Evolutionary conservation across 2,888 invertebrate species (phyloP).

Genomic region (Aelia acuminata): DNA sequence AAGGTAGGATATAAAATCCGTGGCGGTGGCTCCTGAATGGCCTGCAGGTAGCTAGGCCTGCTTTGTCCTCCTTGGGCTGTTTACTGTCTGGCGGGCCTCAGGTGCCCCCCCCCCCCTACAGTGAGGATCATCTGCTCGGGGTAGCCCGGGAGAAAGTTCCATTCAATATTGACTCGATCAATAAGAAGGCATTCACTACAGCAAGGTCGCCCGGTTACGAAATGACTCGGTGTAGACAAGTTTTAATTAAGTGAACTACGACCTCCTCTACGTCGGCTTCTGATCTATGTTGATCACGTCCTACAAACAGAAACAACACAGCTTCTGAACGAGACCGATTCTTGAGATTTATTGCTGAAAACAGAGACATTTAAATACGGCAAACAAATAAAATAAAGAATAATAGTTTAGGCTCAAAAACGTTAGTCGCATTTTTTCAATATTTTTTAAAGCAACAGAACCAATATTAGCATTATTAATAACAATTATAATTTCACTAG

Average conservation of each 20-base stretch:
- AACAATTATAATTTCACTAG: no score
- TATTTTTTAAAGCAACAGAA: no score
- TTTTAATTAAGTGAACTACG: slow-evolving; percentile 46
- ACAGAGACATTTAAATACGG: not conserved
- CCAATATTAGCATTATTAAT: no score
- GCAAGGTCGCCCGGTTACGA: slow-evolving; percentile 44
- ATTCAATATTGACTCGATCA: slow-evolving; percentile 47
- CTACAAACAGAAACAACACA: not conserved
- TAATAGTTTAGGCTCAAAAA: no score
- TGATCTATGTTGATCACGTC: slow-evolving; percentile 13
- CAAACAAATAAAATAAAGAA: not conserved
- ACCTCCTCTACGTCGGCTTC: not conserved
- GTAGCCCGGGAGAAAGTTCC: slow-evolving; percentile 8
- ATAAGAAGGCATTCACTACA: slow-evolving; percentile 15
- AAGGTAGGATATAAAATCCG: slow-evolving; percentile 56
- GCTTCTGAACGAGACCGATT: not conserved
- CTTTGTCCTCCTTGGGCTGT: slow-evolving; percentile 49
- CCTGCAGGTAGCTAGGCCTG: slow-evolving; percentile 26
- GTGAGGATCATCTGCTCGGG: slow-evolving; percentile 49
- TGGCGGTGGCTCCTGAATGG: slow-evolving; percentile 51
- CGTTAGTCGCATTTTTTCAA: no score
- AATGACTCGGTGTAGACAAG: slow-evolving; percentile 12
- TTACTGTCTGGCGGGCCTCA: slow-evolving; percentile 50
- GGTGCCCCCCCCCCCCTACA: slow-evolving; percentile 53
- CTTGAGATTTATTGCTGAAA: not conserved